A percentile compares a stretch with the other conserved stretches of the same genome.
Evolutionary conservation across 2,113 vertebrate genomes (phyloP).

Genomic region (Cyprinodon brontotheroides): DNA sequence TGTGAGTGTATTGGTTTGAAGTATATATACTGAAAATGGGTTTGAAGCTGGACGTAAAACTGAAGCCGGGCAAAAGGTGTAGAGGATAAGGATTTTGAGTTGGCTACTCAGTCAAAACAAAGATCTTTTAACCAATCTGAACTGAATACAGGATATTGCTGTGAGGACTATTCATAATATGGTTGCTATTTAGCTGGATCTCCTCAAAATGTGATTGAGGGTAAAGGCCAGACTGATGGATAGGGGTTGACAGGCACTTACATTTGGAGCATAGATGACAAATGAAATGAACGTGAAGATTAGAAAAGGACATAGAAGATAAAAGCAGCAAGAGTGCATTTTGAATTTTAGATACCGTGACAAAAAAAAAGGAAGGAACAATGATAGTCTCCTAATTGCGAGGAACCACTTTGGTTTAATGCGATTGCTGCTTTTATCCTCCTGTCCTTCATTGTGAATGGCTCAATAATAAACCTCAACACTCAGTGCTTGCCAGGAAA

Average conservation of each 20-base stretch:
- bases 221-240: slow-evolving; percentile 8
- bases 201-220: slow-evolving; percentile 26
- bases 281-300: slow-evolving; percentile 55
- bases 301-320: slow-evolving; percentile 49
- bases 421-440: slow-evolving; percentile 70
- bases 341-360: not conserved
- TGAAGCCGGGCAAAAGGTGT: slow-evolving; percentile 39
- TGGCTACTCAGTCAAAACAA: slow-evolving; percentile 16
- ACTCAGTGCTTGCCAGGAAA: slow-evolving; percentile 72
- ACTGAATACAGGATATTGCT: slow-evolving; percentile 29
- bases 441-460: slow-evolving; percentile 62
- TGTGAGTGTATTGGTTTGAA: slow-evolving; percentile 41
- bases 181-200: slow-evolving; percentile 30
- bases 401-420: slow-evolving; percentile 18
- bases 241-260: slow-evolving; percentile 39
- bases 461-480: slow-evolving; percentile 64
- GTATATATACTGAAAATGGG: slow-evolving; percentile 44
- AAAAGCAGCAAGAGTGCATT: slow-evolving; percentile 70
- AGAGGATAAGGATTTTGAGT: slow-evolving; percentile 14
- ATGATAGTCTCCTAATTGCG: slow-evolving; percentile 9
- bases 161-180: slow-evolving; percentile 30
- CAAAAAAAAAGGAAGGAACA: not conserved
- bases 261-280: slow-evolving; percentile 44
- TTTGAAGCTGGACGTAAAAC: slow-evolving; percentile 30
- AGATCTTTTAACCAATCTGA: slow-evolving; percentile 19